These are phyloP conservation scores for Poeciliopsis gracilis DNA, from an alignment of 2,797 vertebrate species.

Conservation along the genomic window DNA sequence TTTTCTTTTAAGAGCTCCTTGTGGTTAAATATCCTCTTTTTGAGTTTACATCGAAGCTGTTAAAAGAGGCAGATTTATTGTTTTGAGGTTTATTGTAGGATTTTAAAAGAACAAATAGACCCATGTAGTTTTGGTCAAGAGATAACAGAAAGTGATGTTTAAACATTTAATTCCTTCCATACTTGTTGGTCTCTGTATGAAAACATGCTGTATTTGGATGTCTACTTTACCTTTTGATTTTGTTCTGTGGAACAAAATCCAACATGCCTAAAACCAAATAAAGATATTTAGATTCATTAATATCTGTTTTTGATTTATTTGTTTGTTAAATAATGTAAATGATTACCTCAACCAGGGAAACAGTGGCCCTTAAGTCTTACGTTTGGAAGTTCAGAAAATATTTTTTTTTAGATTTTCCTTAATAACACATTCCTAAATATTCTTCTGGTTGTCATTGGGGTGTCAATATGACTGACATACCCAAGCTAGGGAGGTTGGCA, in stretches of 20 bases:
- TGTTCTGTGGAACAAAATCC: conserved; percentile 34
- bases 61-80: neutral
- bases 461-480: neutral
- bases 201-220: conserved; percentile 25
- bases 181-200: conserved; percentile 57
- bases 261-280: conserved; percentile 80
- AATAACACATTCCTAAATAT: neutral
- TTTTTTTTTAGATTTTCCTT: neutral
- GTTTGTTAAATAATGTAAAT: neutral
- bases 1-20: neutral
- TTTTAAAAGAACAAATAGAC: neutral
- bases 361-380: neutral
- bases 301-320: neutral
- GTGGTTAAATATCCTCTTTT: neutral
- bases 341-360: neutral
- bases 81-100: neutral
- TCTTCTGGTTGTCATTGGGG: neutral
- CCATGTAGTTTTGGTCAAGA: neutral
- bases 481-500: neutral
- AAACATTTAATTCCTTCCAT: neutral
- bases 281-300: conserved; percentile 54
- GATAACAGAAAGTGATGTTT: neutral
- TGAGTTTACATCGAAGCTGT: conserved; percentile 1
- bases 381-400: neutral
- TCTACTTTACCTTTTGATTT: conserved; percentile 38